Evolutionary conservation across 1,140 invertebrate species (phyloP).

Genomic region (Bombus affinis): DNA sequence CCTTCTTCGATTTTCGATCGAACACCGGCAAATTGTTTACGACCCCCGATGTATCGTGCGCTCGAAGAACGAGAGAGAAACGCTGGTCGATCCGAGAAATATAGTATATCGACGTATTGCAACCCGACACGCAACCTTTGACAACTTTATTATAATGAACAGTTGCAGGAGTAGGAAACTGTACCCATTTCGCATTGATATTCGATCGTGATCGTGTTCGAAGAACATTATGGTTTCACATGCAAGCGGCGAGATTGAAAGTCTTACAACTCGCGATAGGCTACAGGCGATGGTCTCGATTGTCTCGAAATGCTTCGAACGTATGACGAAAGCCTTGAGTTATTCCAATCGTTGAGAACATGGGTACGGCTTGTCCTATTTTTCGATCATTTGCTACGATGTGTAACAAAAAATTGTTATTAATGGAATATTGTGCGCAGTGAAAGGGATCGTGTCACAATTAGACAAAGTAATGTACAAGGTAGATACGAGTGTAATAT

Average conservation of each 20-base stretch:
- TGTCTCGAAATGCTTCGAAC: not conserved
- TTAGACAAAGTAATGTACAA: not conserved
- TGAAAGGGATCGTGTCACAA: not conserved
- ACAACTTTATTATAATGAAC: conserved; percentile 66
- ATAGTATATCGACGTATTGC: conserved; percentile 19
- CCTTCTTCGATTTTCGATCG: conserved; percentile 35
- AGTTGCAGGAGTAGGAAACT: conserved; percentile 31
- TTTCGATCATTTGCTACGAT: not conserved
- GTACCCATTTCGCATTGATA: conserved; percentile 54
- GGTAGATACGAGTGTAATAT: not conserved
- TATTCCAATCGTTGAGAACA: not conserved
- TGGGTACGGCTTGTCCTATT: not conserved
- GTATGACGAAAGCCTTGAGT: not conserved
- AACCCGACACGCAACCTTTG: conserved; percentile 54
- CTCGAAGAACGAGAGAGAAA: not conserved
- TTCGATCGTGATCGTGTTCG: conserved; percentile 55
- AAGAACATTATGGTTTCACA: conserved; percentile 25
- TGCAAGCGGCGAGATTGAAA: conserved; percentile 9
- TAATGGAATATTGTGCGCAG: not conserved
- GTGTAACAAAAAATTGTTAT: not conserved
- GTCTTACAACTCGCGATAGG: not conserved
- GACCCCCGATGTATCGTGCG: not conserved
- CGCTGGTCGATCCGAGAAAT: conserved; percentile 16
- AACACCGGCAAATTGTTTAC: conserved; percentile 24
- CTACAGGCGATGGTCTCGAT: not conserved